Evolutionary conservation across 2,113 vertebrate species (phyloP).

Genomic region (Tetrao urogallus): DNA sequence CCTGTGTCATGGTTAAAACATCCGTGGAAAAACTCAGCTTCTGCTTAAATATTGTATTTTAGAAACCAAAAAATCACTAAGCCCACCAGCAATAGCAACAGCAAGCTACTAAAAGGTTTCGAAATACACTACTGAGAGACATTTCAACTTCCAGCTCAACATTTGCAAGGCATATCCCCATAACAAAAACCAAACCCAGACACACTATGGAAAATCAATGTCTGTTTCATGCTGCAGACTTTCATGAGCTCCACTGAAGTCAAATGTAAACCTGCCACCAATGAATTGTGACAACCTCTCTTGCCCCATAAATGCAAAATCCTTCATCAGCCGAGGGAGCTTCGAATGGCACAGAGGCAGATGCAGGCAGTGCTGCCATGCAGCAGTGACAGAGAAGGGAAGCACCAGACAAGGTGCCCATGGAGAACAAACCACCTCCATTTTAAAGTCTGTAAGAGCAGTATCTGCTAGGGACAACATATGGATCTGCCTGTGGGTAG

Average conservation of each 20-base stretch:
- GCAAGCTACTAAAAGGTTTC: background rate
- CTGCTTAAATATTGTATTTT: background rate
- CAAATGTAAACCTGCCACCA: background rate
- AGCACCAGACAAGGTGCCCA: background rate
- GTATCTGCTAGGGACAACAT: background rate
- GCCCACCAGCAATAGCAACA: background rate
- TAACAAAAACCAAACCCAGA: background rate
- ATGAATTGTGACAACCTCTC: background rate
- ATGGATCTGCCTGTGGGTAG: background rate
- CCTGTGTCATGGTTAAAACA: background rate
- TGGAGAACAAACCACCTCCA: background rate
- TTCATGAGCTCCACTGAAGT: background rate
- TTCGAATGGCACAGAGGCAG: background rate
- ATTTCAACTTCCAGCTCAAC: background rate
- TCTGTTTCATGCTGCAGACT: background rate
- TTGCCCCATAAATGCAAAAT: background rate
- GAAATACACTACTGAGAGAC: background rate
- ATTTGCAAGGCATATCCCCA: background rate
- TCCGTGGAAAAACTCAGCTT: background rate
- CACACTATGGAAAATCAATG: background rate
- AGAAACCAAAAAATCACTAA: background rate
- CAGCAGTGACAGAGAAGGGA: background rate
- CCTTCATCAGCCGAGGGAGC: background rate
- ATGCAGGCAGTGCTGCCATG: background rate
- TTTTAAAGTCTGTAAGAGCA: background rate